phyloP scores from a whole-genome alignment of 2,797 vertebrate species.

The Salmo trutta region DNA sequence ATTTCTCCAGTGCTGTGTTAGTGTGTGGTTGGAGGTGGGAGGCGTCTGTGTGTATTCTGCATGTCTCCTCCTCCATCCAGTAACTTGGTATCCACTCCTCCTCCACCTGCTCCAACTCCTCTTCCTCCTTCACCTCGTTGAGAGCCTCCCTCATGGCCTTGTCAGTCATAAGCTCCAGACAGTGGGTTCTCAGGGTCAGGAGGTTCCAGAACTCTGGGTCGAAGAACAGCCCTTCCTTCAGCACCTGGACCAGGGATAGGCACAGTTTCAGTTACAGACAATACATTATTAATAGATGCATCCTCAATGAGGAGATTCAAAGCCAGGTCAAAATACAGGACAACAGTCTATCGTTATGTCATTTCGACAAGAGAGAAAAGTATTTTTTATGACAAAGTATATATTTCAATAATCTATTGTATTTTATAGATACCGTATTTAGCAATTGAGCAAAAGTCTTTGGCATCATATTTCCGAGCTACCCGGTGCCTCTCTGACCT shows the following conservation, averaged over 20 bases:
- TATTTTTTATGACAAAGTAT: not conserved
- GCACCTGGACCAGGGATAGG: slow-evolving; percentile 78
- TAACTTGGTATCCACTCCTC: slow-evolving; percentile 57
- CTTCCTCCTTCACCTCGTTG: slow-evolving; percentile 80
- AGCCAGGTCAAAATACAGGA: not conserved
- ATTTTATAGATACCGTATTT: not conserved
- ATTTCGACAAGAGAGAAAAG: not conserved
- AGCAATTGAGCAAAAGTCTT: not conserved
- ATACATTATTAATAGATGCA: not conserved
- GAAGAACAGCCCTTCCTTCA: slow-evolving; percentile 93
- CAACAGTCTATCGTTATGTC: not conserved
- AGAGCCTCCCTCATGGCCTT: slow-evolving; percentile 77
- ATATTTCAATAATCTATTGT: not conserved
- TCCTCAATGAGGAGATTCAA: not conserved
- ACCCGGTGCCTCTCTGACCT: slow-evolving; percentile 48
- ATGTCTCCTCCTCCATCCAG: slow-evolving; percentile 38
- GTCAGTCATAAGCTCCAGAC: slow-evolving; percentile 87
- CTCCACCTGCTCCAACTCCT: slow-evolving; percentile 28
- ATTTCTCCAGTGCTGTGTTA: slow-evolving; percentile 24
- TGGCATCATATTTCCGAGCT: not conserved
- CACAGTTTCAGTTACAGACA: not conserved
- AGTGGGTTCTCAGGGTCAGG: slow-evolving; percentile 90
- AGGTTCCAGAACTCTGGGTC: slow-evolving; percentile 99
- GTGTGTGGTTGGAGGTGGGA: slow-evolving; percentile 8
- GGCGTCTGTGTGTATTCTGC: slow-evolving; percentile 43